Evolutionary conservation across 2,888 invertebrate species (phyloP).

Genomic region (Dicyrtomina minuta): DNA sequence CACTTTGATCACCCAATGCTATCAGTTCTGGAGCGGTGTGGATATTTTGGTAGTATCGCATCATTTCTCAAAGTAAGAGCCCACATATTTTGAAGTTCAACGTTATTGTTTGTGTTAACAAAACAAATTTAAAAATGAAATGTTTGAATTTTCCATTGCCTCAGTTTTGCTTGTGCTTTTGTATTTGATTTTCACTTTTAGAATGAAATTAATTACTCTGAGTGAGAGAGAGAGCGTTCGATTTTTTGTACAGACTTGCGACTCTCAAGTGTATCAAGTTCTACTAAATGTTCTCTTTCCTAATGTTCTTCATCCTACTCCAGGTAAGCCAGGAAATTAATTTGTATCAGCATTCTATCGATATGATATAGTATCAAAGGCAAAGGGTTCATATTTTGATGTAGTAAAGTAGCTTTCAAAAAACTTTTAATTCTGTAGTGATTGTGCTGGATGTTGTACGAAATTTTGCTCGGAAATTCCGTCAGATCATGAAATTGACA

Average conservation of each 20-base stretch:
- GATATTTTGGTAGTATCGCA: background rate
- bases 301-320: conserved; percentile 14
- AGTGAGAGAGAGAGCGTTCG: background rate
- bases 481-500: background rate
- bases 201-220: background rate
- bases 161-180: too few species aligned
- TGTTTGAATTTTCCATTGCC: too few species aligned
- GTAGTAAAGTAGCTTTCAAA: too few species aligned
- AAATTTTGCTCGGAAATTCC: conserved; percentile 16
- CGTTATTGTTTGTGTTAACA: background rate
- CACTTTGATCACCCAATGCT: background rate
- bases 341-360: too few species aligned
- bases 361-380: too few species aligned
- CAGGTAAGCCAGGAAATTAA: too few species aligned
- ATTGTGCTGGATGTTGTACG: conserved; percentile 7
- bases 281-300: conserved; percentile 8
- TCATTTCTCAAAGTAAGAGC: background rate
- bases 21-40: conserved; percentile 4
- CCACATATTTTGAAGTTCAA: background rate
- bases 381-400: too few species aligned
- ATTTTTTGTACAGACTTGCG: background rate
- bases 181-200: background rate
- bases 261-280: conserved; percentile 4
- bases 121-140: too few species aligned
- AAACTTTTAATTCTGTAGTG: conserved; percentile 10